Conservation (phyloP, 2,888 invertebrate genomes). For the Dasypolia templi region DNA sequence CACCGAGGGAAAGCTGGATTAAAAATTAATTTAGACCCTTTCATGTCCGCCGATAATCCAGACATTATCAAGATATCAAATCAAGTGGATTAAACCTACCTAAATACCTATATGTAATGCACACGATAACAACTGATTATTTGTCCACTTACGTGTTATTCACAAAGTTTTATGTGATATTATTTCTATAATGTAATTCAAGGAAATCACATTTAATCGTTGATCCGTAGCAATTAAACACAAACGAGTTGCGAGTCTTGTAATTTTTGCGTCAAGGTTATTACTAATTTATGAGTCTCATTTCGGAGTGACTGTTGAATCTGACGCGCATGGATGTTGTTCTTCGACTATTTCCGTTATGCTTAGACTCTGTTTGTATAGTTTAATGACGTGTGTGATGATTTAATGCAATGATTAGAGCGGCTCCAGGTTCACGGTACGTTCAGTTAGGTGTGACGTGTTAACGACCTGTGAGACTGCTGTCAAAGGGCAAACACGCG, state of each 20-base stretch:
- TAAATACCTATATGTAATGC: slow-evolving; percentile 88
- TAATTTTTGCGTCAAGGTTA: slow-evolving; percentile 56
- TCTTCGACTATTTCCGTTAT: slow-evolving; percentile 73
- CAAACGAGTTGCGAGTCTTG: slow-evolving; percentile 35
- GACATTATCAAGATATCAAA: slow-evolving; percentile 89
- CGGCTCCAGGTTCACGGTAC: slow-evolving; percentile 67
- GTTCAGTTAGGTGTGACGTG: slow-evolving; percentile 85
- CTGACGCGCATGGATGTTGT: slow-evolving; percentile 54
- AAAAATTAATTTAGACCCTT: slow-evolving; percentile 89
- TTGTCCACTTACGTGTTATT: slow-evolving; percentile 76
- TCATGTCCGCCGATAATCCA: slow-evolving; percentile 89
- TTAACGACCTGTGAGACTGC: slow-evolving; percentile 90
- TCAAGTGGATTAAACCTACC: slow-evolving; percentile 86
- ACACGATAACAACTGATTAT: slow-evolving; percentile 86
- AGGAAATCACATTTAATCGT: slow-evolving; percentile 55
- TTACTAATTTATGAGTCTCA: slow-evolving; percentile 56
- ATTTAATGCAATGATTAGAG: slow-evolving; percentile 76
- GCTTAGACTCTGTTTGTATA: slow-evolving; percentile 67
- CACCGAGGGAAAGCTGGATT: slow-evolving; percentile 87
- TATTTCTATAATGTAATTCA: slow-evolving; percentile 49
- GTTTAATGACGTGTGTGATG: slow-evolving; percentile 76
- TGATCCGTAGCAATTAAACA: slow-evolving; percentile 37
- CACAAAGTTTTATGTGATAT: slow-evolving; percentile 63
- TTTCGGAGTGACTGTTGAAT: slow-evolving; percentile 39
- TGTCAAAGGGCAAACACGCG: slow-evolving; percentile 88